A percentile compares a stretch with the other conserved stretches of the same genome.
Evolutionary conservation across 1,140 invertebrate genomes (phyloP).

Genomic region (Orius insidiosus): DNA sequence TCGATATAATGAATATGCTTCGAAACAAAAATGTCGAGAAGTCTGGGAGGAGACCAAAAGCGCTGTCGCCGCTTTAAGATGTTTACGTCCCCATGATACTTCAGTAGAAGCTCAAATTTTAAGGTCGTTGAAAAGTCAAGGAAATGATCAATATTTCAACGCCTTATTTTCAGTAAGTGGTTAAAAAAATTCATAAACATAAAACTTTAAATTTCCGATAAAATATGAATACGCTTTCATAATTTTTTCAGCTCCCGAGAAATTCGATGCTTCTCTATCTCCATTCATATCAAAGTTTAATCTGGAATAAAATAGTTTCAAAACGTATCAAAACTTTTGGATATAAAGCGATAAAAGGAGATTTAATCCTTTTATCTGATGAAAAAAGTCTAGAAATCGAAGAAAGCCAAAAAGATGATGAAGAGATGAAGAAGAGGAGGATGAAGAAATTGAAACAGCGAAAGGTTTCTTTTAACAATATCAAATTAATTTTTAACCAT

Average conservation of each 20-base stretch:
- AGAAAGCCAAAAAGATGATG: too few species aligned
- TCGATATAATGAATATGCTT: constrained; percentile 34
- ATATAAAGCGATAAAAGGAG: constrained; percentile 44
- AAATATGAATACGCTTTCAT: too few species aligned
- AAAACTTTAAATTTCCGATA: too few species aligned
- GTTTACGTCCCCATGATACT: constrained; percentile 26
- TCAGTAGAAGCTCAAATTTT: constrained; percentile 52
- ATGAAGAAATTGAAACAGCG: constrained; percentile 19
- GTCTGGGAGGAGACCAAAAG: constrained; percentile 45
- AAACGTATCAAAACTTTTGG: constrained; percentile 50
- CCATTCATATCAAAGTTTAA: constrained; percentile 84
- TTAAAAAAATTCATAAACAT: too few species aligned
- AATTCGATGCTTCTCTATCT: constrained; percentile 77
- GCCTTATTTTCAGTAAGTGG: constrained; percentile 35
- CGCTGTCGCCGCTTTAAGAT: constrained; percentile 33
- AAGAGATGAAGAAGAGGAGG: constrained; percentile 19
- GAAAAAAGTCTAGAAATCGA: not conserved
- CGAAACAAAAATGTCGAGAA: constrained; percentile 33
- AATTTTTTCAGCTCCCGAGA: constrained; percentile 49
- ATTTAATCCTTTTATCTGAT: constrained; percentile 39
- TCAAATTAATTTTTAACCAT: too few species aligned
- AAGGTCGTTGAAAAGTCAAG: constrained; percentile 34
- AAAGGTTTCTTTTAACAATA: too few species aligned
- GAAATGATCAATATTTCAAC: constrained; percentile 37
- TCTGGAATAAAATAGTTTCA: constrained; percentile 73